Base-by-base conservation (phyloP, 2,113 vertebrate genomes). In the Clarias gariepinus region DNA sequence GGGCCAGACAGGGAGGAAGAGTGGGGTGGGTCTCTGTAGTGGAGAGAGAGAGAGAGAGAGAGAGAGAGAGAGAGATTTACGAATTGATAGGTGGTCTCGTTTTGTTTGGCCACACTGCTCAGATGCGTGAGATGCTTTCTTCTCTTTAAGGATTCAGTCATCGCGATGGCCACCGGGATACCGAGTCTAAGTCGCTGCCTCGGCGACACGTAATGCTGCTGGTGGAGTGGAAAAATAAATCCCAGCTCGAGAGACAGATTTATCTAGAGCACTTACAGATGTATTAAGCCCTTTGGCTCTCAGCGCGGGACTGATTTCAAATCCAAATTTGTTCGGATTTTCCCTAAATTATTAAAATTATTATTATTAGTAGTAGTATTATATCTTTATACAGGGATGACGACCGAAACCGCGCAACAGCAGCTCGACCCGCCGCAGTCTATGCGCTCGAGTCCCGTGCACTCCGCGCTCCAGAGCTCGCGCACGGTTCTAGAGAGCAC, bases 331-430 rank as follows among this genome's bases (percentile, higher is more conserved):
- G 30, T 61, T 15, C 15, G 10, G 57, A 36, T 21, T 41, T 18
- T 28, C 1, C 1, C 23, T 23, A 0, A 23, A 23, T 58, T 33
- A n/a, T 11, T 15, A 2, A 23, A 52, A 53, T 52, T 7, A 52
- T 52, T 52, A 19, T 12, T 55, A 55, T 28, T 18, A 69, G 60
- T 23, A 61, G n/a, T n/a, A n/a, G n/a, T 36, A 36, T 36, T 36
- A 16, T 58, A 58, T 12, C n/a, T n/a, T n/a, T n/a, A n/a, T n/a
- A n/a, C 81, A 68, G 94, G 90, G 90, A 98, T 98, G 97, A 96
- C 95, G 91, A 96, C 95, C 86, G 96, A 97, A 91, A 95, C 92
- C 90, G 91, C 95, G 61, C 96, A 95, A 90, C 96, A 95, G 90
- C 95, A 93, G 89, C 91, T 95, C 93, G 92, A 95, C 89, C 73